Percentiles rank a stretch among this genome's conserved stretches.
Conservation (phyloP, 2,888 invertebrate genomes). For the Sphecodes monilicornis region DNA sequence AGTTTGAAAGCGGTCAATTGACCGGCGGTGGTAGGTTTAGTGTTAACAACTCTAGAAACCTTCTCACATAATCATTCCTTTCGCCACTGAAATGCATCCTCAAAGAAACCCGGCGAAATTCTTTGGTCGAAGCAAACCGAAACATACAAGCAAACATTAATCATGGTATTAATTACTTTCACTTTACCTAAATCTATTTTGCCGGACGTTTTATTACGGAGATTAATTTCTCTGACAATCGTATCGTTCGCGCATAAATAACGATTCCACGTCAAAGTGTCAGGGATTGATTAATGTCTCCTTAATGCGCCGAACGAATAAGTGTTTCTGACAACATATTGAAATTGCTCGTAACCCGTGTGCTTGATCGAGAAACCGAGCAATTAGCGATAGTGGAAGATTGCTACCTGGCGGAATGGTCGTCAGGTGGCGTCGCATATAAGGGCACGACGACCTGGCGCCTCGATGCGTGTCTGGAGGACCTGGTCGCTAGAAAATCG, state of each 20-base stretch:
- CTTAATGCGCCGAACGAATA: background rate
- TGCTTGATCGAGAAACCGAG: background rate
- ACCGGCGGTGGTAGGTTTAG: too few relatives aligned
- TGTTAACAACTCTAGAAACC: background rate
- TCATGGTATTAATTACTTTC: slow-evolving; percentile 7
- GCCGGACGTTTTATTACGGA: background rate
- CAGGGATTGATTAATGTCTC: background rate
- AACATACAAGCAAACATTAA: background rate
- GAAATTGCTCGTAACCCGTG: background rate
- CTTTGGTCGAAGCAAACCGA: background rate
- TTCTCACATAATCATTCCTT: background rate
- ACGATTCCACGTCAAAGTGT: slow-evolving; percentile 5
- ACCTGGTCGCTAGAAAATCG: slow-evolving; percentile 61
- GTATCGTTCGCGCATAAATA: slow-evolving; percentile 1
- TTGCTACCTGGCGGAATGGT: background rate
- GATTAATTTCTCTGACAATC: slow-evolving; percentile 7
- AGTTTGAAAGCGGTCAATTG: too few relatives aligned
- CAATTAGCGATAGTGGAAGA: background rate
- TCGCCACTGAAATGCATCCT: background rate
- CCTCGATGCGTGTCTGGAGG: slow-evolving; percentile 50
- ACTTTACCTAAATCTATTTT: slow-evolving; percentile 3
- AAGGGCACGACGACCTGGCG: slow-evolving; percentile 56
- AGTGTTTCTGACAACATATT: background rate
- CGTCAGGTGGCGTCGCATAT: slow-evolving; percentile 53
- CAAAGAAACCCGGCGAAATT: background rate